A percentile compares a stretch with the other conserved stretches of the same genome.
Conservation (phyloP, 2,113 vertebrate species). For the Rhabdornis inornatus region DNA sequence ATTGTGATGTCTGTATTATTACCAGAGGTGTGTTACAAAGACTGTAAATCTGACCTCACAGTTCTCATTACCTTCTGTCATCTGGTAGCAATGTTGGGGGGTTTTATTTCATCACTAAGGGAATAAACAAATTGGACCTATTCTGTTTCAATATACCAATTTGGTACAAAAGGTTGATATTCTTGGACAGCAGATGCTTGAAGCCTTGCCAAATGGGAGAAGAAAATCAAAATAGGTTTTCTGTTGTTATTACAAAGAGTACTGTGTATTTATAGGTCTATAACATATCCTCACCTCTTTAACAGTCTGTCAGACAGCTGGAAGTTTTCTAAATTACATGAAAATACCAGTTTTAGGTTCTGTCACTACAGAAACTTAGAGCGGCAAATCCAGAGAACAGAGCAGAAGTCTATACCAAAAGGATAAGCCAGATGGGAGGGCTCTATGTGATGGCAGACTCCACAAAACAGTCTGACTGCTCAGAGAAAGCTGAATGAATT, state of each 20-base stretch:
- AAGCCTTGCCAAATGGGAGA: not conserved
- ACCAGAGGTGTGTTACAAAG: not conserved
- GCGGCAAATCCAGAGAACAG: not conserved
- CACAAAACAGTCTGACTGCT: not conserved
- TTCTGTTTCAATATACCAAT: not conserved
- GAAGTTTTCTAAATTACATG: not conserved
- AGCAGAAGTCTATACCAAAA: conserved; percentile 39
- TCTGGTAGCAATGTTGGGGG: not conserved
- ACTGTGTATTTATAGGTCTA: not conserved
- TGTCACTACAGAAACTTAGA: conserved; percentile 32
- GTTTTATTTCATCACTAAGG: not conserved
- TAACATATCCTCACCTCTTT: conserved; percentile 42
- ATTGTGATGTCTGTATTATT: not conserved
- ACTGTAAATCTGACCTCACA: not conserved
- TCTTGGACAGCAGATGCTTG: conserved; percentile 7
- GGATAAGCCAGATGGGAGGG: conserved; percentile 44
- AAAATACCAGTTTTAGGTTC: conserved; percentile 46
- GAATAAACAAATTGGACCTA: not conserved
- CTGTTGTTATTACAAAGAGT: not conserved
- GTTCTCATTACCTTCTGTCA: not conserved
- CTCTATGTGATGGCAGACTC: not conserved
- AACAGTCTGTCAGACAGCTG: conserved; percentile 45
- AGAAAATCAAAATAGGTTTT: conserved; percentile 20
- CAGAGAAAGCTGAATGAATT: not conserved
- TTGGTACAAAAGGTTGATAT: not conserved